Base-by-base conservation (phyloP, 2,888 invertebrate genomes). In the Sussaba pulchella region DNA sequence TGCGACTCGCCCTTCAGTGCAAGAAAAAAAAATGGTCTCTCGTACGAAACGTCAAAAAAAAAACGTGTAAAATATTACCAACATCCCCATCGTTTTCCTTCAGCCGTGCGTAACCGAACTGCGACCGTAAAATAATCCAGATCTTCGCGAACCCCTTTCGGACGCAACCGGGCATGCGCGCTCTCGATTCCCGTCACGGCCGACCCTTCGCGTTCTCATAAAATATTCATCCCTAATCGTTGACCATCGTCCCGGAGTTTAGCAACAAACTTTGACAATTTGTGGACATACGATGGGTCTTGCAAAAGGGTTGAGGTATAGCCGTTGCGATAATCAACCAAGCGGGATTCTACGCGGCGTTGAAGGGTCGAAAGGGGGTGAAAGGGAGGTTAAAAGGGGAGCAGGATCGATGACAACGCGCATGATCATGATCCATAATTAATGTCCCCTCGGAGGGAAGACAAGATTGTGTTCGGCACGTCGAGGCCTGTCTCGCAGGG, bases 201-300 rank as follows among this genome's bases (percentile, higher is more conserved):
- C 41, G 50, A 66, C 24, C 31, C 31, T 26, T 43, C 17, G n/a
- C 9, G n/a, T 4, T 43, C 57, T 24, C 52, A 54, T 57, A 21
- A 64, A 77, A 43, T 57, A 77, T 77, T 57, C 36, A 77, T 43
- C 64, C 2, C 14, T 47, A 45, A 41, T 21, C 24, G 64, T 26
- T 31, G 17, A 2, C 31, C 17, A 14, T 61, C 26, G 14, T 64
- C 24, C 31, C 9, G 10, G 6, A 14, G 21, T 52, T 76, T 63
- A 31, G 63, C 63, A 47, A 78, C 63, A 78, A 78, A 78, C 73
- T 73, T 77, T 57, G 41, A 9, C 41, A 36, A 36, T 36, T 54
- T 54, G n/a, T n/a, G 12, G 1, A 19, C 9, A 19, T 21, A 2
- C 21, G 24, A 5, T 5, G 10, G 1, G 19, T 54, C 12, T 9